Base-by-base conservation (phyloP, 2,888 invertebrate genomes). In the Agapetus fuscipes region DNA sequence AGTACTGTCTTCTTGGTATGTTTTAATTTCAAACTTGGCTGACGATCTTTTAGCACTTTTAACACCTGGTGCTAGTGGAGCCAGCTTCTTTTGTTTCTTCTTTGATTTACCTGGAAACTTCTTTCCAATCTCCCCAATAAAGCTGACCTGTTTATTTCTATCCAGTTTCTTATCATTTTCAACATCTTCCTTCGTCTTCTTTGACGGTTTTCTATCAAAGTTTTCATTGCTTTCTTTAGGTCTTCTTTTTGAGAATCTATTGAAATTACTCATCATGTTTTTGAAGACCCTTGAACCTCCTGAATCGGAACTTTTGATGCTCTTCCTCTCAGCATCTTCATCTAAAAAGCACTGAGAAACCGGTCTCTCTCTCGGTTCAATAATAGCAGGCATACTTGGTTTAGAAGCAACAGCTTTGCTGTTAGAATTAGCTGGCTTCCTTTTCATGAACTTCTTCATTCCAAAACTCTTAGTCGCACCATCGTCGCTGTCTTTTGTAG, bases 21-120 rank as follows among this genome's bases (percentile, higher is more conserved):
- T 61, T 48, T 63, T 61, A 17, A 70, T 66, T 55, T 66, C 64
- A 20, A 69, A 56, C 49, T 59, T 64, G 0, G 66, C 65, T 2
- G 40, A 32, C 9, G 42, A 42, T 17, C 17, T 35, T 17, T 39
- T 38, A 2, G 29, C 20, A 15, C 33, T 40, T 12, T 35, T 34
- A 3, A 33, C 43, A 11, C 38, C 36, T 10, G 48, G 48, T 3
- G 43, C 48, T 40, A 41, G 25, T 14, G 46, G 46, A 12, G 46
- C 46, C n/a, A 43, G 25, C 30, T 37, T 32, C 29, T 43, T 43
- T 12, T 32, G 17, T 17, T 35, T 43, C 35, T 2, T 14, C 9
- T 25, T 37, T 43, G 16, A 39, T 30, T 30, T 37, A 14, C 20
- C 17, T 7, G 32, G 37, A 17, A 43, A 30, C 12, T 43, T 43